Conservation (phyloP, 2,888 invertebrate species). For the Melipona beecheii region DNA sequence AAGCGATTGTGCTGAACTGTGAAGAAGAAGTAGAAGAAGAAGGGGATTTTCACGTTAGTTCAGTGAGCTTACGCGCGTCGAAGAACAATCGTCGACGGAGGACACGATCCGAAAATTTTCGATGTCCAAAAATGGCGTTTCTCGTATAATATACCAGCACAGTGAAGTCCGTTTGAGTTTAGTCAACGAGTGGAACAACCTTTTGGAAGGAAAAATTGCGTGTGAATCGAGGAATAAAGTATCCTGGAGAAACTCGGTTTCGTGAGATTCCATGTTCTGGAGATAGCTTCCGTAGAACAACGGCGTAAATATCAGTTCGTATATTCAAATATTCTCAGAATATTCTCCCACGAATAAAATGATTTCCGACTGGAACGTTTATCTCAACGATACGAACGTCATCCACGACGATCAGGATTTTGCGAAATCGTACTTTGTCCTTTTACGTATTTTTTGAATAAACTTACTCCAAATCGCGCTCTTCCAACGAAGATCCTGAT, state of each 20-base stretch:
- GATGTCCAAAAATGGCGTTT: slow-evolving; percentile 81
- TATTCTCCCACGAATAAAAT: slow-evolving; percentile 31
- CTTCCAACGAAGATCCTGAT: slow-evolving; percentile 40
- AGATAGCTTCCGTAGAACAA: slow-evolving; percentile 26
- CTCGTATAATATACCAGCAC: slow-evolving; percentile 65
- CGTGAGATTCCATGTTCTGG: slow-evolving; percentile 25
- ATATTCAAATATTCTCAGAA: slow-evolving; percentile 48
- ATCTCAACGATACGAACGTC: neutral
- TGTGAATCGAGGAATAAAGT: slow-evolving; percentile 16
- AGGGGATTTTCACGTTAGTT: slow-evolving; percentile 66
- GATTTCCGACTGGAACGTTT: slow-evolving; percentile 8
- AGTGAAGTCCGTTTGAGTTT: slow-evolving; percentile 5
- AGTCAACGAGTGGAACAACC: slow-evolving; percentile 17
- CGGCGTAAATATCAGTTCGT: slow-evolving; percentile 65
- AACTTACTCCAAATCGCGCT: slow-evolving; percentile 54
- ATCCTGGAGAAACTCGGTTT: slow-evolving; percentile 13
- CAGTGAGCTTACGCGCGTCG: slow-evolving; percentile 79
- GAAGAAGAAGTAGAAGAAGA: slow-evolving; percentile 28
- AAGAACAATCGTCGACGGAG: slow-evolving; percentile 70
- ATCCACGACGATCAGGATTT: neutral
- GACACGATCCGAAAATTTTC: slow-evolving; percentile 62
- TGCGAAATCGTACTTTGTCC: neutral
- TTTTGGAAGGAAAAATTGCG: slow-evolving; percentile 16
- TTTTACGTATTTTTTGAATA: slow-evolving; percentile 39
- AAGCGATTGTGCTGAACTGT: slow-evolving; percentile 58